Evolutionary conservation across 2,113 vertebrate genomes (phyloP).

Genomic region (Tonatia bakeri): DNA sequence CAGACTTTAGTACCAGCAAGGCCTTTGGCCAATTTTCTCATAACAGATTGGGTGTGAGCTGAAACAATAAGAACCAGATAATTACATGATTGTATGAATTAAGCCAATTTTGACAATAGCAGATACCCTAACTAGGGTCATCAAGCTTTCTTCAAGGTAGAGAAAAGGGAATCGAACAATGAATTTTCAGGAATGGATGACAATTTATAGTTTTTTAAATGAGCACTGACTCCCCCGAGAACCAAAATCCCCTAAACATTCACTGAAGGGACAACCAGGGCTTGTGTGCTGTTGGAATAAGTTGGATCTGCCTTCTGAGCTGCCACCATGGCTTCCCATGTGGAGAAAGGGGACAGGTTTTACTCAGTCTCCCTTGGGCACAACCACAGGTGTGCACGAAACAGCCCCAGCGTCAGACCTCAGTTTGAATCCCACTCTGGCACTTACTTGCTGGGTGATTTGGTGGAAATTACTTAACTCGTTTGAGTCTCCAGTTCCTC

Average conservation of each 20-base stretch:
- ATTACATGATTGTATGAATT: background rate
- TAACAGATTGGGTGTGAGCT: background rate
- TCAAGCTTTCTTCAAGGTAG: background rate
- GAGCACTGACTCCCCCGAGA: background rate
- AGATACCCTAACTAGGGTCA: too few relatives aligned
- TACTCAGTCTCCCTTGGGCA: background rate
- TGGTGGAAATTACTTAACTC: background rate
- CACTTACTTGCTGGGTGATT: background rate
- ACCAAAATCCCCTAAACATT: background rate
- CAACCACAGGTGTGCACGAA: background rate
- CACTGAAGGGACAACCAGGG: too few relatives aligned
- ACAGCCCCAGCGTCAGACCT: background rate
- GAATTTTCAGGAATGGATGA: background rate
- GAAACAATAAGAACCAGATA: background rate
- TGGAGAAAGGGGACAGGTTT: background rate
- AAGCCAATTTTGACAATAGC: background rate
- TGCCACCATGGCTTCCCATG: background rate
- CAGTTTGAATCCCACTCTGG: background rate
- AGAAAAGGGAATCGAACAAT: too few relatives aligned
- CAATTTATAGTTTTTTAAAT: background rate
- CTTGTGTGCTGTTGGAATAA: too few relatives aligned
- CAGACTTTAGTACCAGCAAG: too few relatives aligned
- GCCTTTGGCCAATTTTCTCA: background rate
- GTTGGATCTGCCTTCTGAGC: background rate
- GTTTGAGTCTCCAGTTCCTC: background rate